These are phyloP conservation scores for Periplaneta americana DNA, from an alignment of 1,140 invertebrate genomes.

Conservation along the genomic window DNA sequence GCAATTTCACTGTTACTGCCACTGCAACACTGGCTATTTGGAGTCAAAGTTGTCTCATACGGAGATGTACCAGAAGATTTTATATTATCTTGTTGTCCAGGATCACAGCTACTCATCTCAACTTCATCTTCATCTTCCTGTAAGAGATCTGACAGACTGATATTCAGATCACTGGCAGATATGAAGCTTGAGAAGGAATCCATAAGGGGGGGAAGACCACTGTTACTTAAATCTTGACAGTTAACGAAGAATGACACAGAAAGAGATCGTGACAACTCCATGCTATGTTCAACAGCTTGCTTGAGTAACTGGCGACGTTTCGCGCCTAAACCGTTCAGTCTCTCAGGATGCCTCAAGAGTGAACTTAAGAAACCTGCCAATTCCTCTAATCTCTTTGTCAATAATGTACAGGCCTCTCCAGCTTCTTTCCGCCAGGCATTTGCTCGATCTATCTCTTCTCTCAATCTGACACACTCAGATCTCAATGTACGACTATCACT, in stretches of 20 bases:
- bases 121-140: background rate
- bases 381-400: constrained; percentile 60
- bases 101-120: background rate
- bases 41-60: background rate
- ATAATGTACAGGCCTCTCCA: constrained; percentile 53
- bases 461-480: constrained; percentile 18
- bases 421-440: constrained; percentile 46
- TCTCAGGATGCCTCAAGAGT: constrained; percentile 54
- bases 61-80: background rate
- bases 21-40: background rate
- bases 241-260: constrained; percentile 34
- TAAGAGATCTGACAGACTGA: constrained; percentile 33
- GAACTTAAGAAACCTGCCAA: constrained; percentile 65
- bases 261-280: constrained; percentile 50
- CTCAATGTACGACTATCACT: constrained; percentile 3
- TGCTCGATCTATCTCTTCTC: constrained; percentile 30
- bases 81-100: background rate
- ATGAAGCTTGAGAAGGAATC: constrained; percentile 28
- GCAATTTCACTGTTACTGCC: constrained; percentile 1
- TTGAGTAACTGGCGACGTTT: constrained; percentile 44
- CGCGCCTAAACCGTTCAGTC: constrained; percentile 42
- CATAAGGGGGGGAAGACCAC: constrained; percentile 28
- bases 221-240: constrained; percentile 21
- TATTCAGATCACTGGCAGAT: background rate
- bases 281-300: constrained; percentile 46